A percentile compares a stretch with the other conserved stretches of the same genome.
Evolutionary conservation across 2,888 invertebrate species (phyloP).

Genomic region (Poecilobothrus nobilitatus): DNA sequence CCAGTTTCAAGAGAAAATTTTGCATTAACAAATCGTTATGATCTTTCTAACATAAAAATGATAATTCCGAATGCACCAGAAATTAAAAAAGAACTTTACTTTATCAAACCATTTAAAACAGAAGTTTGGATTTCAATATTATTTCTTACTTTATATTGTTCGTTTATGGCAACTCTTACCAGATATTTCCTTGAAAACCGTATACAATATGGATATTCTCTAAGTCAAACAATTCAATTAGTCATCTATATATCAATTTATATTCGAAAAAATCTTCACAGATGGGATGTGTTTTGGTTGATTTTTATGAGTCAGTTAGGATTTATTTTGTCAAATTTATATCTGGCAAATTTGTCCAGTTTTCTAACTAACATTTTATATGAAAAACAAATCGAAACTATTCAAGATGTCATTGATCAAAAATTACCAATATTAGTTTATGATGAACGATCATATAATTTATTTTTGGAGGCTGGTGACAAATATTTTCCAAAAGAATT

Average conservation of each 20-base stretch:
- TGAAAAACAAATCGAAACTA: conserved; percentile 9
- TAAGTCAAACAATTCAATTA: background rate
- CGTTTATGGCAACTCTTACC: background rate
- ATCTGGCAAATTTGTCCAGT: conserved; percentile 7
- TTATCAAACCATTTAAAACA: background rate
- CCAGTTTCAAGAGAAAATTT: background rate
- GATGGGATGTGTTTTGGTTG: background rate
- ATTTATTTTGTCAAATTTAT: conserved; percentile 9
- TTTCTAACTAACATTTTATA: background rate
- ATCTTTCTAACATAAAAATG: background rate
- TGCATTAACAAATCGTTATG: background rate
- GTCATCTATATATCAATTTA: background rate
- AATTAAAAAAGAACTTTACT: background rate
- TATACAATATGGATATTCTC: background rate
- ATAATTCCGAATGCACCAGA: background rate
- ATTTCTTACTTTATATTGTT: background rate
- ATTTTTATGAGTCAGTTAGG: background rate
- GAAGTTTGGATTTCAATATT: background rate
- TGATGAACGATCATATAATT: background rate
- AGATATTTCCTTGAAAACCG: background rate
- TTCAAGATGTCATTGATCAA: background rate
- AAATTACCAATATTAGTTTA: background rate
- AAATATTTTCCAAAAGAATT: background rate
- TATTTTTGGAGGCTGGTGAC: background rate
- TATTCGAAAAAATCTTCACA: background rate